Evolutionary conservation across 2,797 vertebrate species (phyloP).

Genomic region (Chloroceryle inda): DNA sequence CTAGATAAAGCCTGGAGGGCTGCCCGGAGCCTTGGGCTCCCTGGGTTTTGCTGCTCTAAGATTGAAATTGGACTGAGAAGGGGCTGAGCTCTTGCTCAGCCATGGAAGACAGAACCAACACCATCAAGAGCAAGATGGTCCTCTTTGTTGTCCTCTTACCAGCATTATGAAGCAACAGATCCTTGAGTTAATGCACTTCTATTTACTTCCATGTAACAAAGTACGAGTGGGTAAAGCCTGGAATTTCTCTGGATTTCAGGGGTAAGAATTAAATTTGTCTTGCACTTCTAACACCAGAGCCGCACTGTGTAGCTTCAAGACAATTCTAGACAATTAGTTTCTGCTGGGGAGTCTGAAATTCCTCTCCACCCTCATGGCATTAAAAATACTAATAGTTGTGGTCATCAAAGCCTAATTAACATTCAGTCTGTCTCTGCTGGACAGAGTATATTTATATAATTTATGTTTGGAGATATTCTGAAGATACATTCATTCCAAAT

Average conservation of each 20-base stretch:
- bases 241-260: constrained; percentile 13
- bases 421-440: background rate
- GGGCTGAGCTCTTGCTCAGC: background rate
- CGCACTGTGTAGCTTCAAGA: background rate
- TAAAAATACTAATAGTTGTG: background rate
- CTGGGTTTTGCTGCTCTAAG: background rate
- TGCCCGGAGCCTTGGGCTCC: background rate
- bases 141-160: background rate
- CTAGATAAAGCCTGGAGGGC: background rate
- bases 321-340: background rate
- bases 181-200: background rate
- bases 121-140: background rate
- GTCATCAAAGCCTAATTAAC: background rate
- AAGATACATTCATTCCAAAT: background rate
- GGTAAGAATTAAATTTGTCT: background rate
- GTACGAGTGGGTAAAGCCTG: background rate
- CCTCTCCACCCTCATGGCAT: background rate
- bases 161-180: background rate
- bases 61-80: background rate
- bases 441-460: background rate
- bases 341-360: background rate
- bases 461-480: background rate
- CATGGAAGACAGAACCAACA: background rate
- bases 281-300: background rate
- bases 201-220: background rate